Evolutionary conservation across 1,140 invertebrate species (phyloP).

Genomic region (Lepidurus packardi): DNA sequence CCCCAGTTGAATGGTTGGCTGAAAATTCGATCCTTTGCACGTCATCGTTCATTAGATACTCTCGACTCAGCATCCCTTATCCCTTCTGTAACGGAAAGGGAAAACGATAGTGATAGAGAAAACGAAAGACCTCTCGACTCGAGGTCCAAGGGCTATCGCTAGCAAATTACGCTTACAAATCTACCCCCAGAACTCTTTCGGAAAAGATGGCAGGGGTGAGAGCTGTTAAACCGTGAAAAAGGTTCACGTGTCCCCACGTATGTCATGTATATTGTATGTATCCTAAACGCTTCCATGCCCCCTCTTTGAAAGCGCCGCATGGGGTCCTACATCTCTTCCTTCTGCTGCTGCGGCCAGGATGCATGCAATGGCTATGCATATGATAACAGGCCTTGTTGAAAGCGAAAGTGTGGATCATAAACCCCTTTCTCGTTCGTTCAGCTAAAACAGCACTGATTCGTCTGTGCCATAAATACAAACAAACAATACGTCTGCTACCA

Average conservation of each 20-base stretch:
- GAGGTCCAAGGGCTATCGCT: neutral
- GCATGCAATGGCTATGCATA: constrained; percentile 2
- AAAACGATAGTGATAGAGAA: neutral
- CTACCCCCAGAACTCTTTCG: neutral
- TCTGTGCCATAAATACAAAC: constrained; percentile 9
- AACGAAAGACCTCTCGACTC: neutral
- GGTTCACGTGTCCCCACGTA: constrained; percentile 4
- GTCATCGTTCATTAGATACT: neutral
- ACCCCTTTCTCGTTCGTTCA: neutral
- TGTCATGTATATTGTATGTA: constrained; percentile 15
- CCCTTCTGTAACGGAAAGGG: neutral
- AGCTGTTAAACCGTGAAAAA: constrained; percentile 8
- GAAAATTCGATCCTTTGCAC: neutral
- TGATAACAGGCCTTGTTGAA: neutral
- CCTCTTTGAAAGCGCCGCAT: constrained; percentile 8
- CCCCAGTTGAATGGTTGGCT: too few species aligned
- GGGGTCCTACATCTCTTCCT: neutral
- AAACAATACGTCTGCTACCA: neutral
- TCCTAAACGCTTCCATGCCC: neutral
- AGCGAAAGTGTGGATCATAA: constrained; percentile 2
- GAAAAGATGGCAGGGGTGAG: neutral
- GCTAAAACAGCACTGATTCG: neutral
- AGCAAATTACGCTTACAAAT: constrained; percentile 10
- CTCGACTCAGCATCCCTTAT: too few species aligned
- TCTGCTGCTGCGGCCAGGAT: neutral